These are phyloP conservation scores for Ophthalmolycus amberensis DNA, from an alignment of 2,113 vertebrate genomes.

Conservation along the genomic window DNA sequence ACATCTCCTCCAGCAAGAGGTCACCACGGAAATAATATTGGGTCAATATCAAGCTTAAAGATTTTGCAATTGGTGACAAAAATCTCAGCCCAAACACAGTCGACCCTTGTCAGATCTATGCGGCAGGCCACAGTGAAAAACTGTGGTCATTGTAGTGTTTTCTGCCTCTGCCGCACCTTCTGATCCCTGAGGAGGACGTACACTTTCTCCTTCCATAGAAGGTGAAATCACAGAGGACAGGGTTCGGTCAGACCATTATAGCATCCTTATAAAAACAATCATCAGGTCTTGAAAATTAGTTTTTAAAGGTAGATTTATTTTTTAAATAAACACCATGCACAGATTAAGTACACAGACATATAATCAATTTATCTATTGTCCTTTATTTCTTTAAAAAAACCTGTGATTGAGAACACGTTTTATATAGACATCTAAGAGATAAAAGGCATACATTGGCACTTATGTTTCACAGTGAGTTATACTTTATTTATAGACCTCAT, in stretches of 20 bases:
- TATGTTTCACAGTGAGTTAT: not conserved
- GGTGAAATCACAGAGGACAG: conserved; percentile 5
- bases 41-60: not conserved
- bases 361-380: not conserved
- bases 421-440: not conserved
- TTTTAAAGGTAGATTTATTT: not conserved
- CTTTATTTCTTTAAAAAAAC: not conserved
- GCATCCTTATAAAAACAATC: no score
- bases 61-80: not conserved
- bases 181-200: conserved; percentile 43
- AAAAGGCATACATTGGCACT: not conserved
- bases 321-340: not conserved
- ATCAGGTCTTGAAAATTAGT: not conserved
- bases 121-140: conserved; percentile 12
- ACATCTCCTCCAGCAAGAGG: not conserved
- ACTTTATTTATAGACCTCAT: not conserved
- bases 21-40: not conserved
- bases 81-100: not conserved
- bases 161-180: conserved; percentile 17
- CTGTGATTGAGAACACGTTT: not conserved
- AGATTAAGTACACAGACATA: not conserved
- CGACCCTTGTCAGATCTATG: not conserved
- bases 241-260: conserved; percentile 22
- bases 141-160: not conserved
- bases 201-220: not conserved